Conservation (phyloP, 2,113 vertebrate species). For the Athene cunicularia region DNA sequence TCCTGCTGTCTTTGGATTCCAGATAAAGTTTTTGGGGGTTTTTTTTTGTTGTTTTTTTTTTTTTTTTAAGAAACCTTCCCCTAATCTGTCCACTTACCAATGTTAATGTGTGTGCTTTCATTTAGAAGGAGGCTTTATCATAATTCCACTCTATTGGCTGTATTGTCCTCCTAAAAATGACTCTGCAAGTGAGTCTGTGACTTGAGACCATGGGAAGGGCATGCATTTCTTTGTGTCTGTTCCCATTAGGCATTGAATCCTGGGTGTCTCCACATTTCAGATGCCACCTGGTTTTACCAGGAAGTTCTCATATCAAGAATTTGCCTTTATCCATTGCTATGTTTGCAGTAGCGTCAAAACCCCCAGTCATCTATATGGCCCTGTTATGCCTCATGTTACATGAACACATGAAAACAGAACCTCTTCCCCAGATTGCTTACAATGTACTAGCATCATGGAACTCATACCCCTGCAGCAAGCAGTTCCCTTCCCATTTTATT, state of each 20-base stretch:
- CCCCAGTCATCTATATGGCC: neutral
- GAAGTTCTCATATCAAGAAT: neutral
- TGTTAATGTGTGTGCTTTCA: neutral
- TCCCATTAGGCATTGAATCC: neutral
- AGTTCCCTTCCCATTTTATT: neutral
- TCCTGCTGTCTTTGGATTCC: constrained; percentile 51
- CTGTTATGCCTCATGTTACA: neutral
- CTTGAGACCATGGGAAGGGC: neutral
- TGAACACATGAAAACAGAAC: neutral
- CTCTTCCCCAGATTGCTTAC: neutral
- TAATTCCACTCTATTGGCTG: neutral
- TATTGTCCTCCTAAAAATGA: neutral
- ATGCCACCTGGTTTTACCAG: neutral
- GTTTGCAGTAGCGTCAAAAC: neutral
- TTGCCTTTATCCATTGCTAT: neutral
- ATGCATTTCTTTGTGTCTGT: neutral
- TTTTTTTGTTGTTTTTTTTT: neutral
- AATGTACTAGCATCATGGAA: neutral
- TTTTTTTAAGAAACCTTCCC: neutral
- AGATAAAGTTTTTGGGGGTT: neutral
- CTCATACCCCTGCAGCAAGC: neutral
- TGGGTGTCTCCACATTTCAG: neutral
- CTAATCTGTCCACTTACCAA: neutral
- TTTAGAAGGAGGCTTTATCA: neutral
- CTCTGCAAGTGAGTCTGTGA: neutral